Base-by-base conservation (phyloP, 2,888 invertebrate genomes). In the Eurois occulta region DNA sequence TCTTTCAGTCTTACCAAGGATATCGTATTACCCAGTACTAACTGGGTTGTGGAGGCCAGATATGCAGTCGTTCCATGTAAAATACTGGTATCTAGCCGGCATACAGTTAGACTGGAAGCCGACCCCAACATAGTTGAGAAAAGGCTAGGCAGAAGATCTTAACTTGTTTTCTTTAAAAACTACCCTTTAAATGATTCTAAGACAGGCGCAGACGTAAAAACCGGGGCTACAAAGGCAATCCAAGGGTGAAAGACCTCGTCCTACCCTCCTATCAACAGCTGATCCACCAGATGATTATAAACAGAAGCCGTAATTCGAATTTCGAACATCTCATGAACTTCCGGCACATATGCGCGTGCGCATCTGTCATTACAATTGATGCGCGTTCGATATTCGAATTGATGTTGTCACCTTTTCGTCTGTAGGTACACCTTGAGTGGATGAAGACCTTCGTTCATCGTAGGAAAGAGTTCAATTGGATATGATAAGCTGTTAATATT, bases 341-440 rank as follows among this genome's bases (percentile, higher is more conserved):
- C 87, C 87, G 87, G 87, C 88, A 84, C 87, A 83, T 69, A 65
- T 87, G 81, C 84, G 81, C 82, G 24, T 18, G n/a, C 70, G 85
- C 88, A 87, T 87, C 87, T 88, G 87, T 88, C 88, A 80, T 80
- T 43, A 72, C 80, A 68, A 86, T 87, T 78, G 78, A 85, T 77
- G 72, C 43, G 73, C 35, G 58, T 85, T 84, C 80, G 80, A 84
- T 84, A 74, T 86, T 86, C 83, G 87, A 86, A 86, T 87, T 75
- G 55, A 58, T 73, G 73, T 72, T 81, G 78, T 82, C 87, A 86
- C 80, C 80, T 86, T 86, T 87, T 65, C 35, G 46, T 35, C 11
- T 73, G 35, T n/a, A 5, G 8, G 35, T 73, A 38, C 85, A 86
- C 75, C 85, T 86, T 87, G 62, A 41, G 70, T 69, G 13, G 52